Conservation (phyloP, 2,797 vertebrate genomes). For the Acipenser oxyrinchus region DNA sequence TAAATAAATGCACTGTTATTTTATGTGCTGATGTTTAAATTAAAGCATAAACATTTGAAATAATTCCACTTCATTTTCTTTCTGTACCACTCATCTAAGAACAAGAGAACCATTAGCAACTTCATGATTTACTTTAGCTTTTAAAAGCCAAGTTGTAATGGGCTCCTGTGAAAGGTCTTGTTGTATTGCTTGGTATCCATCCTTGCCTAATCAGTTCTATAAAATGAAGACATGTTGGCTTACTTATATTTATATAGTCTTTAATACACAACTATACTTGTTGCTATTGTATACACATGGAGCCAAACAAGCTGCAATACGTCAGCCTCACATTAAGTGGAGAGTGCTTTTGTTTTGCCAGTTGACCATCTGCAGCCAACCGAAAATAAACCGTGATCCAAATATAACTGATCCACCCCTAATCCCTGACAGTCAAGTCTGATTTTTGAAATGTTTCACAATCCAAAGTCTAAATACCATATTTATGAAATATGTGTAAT, state of each 20-base stretch:
- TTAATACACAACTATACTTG: constrained; percentile 37
- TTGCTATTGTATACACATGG: constrained; percentile 24
- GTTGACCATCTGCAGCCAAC: constrained; percentile 7
- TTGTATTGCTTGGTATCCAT: constrained; percentile 23
- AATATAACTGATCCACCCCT: not conserved
- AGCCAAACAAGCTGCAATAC: constrained; percentile 33
- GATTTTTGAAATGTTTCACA: not conserved
- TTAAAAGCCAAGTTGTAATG: constrained; percentile 27
- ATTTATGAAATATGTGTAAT: not conserved
- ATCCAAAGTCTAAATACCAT: not conserved
- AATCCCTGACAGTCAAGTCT: not conserved
- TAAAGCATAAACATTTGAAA: no score
- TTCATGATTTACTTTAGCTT: constrained; percentile 17
- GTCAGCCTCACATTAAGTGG: constrained; percentile 37
- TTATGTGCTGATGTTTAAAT: no score
- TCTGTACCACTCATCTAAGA: no score
- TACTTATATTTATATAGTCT: constrained; percentile 41
- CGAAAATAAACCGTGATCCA: not conserved
- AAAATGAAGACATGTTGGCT: constrained; percentile 35
- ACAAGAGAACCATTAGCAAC: constrained; percentile 35
- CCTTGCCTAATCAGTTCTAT: constrained; percentile 43
- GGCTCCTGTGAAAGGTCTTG: constrained; percentile 32
- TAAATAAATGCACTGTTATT: no score
- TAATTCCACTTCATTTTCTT: no score
- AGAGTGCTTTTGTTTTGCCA: constrained; percentile 17